These are phyloP conservation scores for Cynodonichthys magdalenae DNA, from an alignment of 2,797 vertebrate genomes.

Conservation along the genomic window DNA sequence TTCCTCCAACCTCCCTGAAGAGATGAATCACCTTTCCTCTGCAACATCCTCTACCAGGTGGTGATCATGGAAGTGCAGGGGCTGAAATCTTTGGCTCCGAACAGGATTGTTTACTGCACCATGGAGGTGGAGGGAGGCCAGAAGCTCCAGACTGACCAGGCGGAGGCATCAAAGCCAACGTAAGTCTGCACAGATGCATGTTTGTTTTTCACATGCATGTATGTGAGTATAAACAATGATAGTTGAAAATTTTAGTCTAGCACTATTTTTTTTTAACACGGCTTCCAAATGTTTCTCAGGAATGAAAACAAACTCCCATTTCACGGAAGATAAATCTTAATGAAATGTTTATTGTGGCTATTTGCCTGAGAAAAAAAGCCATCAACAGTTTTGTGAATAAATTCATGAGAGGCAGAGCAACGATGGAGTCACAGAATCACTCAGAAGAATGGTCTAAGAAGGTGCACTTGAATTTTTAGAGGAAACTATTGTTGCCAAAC, in stretches of 20 bases:
- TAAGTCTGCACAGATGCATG: slow-evolving; percentile 74
- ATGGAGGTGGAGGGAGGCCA: slow-evolving; percentile 99
- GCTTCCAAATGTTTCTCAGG: not conserved
- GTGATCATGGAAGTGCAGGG: slow-evolving; percentile 99
- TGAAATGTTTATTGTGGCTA: slow-evolving; percentile 14
- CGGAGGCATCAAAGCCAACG: slow-evolving; percentile 98
- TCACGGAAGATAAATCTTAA: slow-evolving; percentile 10
- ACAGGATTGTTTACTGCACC: slow-evolving; percentile 98
- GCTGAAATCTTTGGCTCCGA: slow-evolving; percentile 96
- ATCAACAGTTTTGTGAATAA: not conserved
- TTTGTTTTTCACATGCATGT: slow-evolving; percentile 15
- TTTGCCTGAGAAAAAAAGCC: slow-evolving; percentile 2
- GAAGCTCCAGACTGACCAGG: slow-evolving; percentile 98
- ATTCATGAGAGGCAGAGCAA: not conserved
- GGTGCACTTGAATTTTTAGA: slow-evolving; percentile 11
- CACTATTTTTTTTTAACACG: not conserved
- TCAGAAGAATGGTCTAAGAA: slow-evolving; percentile 7
- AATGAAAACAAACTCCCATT: slow-evolving; percentile 11
- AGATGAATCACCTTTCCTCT: slow-evolving; percentile 43
- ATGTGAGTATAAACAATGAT: not conserved
- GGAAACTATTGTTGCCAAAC: slow-evolving; percentile 4
- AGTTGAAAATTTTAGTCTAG: not conserved
- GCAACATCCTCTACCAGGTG: slow-evolving; percentile 80
- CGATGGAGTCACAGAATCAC: not conserved
- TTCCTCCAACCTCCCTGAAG: slow-evolving; percentile 11